Percentiles rank a stretch among this genome's conserved stretches.
phyloP scores from a whole-genome alignment of 2,113 vertebrate species.

The Hyperopisus bebe region DNA sequence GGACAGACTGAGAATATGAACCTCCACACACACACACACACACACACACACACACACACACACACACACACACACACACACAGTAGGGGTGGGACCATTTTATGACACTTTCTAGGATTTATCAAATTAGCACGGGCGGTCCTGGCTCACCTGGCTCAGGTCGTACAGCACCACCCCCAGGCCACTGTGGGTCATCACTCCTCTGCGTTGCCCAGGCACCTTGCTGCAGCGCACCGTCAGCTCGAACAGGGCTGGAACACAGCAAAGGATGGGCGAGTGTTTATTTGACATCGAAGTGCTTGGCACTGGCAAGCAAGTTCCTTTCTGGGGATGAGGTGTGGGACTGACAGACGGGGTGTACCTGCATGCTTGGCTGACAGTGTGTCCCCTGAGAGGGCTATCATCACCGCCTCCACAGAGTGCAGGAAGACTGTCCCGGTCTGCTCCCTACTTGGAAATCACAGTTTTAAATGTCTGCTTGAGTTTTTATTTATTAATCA shows the following conservation, averaged over 20 bases:
- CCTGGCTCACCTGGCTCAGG: constrained; percentile 66
- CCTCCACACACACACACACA: neutral
- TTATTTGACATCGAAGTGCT: neutral
- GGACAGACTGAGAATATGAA: neutral
- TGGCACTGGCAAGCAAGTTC: neutral
- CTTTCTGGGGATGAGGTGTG: neutral
- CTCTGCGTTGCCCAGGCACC: constrained; percentile 1
- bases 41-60: too few species aligned
- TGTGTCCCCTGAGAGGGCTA: constrained; percentile 65
- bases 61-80: too few species aligned
- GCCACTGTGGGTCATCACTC: constrained; percentile 52
- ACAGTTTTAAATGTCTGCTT: neutral
- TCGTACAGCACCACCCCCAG: constrained; percentile 66
- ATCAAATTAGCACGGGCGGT: neutral
- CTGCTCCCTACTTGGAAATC: constrained; percentile 42
- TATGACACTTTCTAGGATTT: neutral
- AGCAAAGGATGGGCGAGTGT: neutral
- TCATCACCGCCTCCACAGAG: constrained; percentile 56
- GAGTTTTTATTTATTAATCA: neutral
- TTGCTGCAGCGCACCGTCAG: constrained; percentile 47
- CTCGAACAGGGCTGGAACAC: constrained; percentile 59
- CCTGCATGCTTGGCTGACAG: constrained; percentile 69
- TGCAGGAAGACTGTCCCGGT: constrained; percentile 47
- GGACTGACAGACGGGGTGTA: constrained; percentile 28
- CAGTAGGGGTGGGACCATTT: neutral